Conservation (phyloP, 2,113 vertebrate genomes). For the Sigmodon hispidus region DNA sequence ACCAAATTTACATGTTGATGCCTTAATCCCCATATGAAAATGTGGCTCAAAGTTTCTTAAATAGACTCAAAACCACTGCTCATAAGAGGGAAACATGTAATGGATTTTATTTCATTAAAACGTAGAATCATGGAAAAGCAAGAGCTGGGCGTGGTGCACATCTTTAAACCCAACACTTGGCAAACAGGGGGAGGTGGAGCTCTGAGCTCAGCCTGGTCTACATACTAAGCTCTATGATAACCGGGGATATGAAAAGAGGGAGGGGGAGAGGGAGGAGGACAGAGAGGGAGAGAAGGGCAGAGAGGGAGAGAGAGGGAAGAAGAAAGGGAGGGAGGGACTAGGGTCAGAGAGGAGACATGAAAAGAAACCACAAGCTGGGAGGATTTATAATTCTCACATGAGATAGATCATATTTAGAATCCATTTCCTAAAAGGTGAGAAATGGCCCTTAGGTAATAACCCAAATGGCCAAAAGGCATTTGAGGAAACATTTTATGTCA, state of each 20-base stretch:
- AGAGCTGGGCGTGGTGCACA: neutral
- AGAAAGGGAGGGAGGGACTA: no score
- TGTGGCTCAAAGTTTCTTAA: neutral
- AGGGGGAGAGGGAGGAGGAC: neutral
- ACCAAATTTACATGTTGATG: neutral
- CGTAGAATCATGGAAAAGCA: neutral
- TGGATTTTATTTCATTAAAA: neutral
- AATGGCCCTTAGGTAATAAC: neutral
- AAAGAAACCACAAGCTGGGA: neutral
- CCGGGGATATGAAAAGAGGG: neutral
- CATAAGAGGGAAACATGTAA: neutral
- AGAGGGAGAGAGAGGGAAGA: no score
- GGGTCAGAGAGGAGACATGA: no score
- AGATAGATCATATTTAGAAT: neutral
- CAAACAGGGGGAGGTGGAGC: neutral
- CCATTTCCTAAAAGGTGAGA: neutral
- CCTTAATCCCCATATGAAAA: neutral
- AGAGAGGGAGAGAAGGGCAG: neutral
- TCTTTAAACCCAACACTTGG: neutral
- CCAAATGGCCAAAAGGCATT: neutral
- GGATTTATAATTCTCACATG: neutral
- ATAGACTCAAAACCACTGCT: neutral
- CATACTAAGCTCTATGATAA: neutral
- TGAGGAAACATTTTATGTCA: neutral
- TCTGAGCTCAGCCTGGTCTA: neutral